phyloP scores from a whole-genome alignment of 2,797 vertebrate genomes.

The Eurystomus glaucurus region DNA sequence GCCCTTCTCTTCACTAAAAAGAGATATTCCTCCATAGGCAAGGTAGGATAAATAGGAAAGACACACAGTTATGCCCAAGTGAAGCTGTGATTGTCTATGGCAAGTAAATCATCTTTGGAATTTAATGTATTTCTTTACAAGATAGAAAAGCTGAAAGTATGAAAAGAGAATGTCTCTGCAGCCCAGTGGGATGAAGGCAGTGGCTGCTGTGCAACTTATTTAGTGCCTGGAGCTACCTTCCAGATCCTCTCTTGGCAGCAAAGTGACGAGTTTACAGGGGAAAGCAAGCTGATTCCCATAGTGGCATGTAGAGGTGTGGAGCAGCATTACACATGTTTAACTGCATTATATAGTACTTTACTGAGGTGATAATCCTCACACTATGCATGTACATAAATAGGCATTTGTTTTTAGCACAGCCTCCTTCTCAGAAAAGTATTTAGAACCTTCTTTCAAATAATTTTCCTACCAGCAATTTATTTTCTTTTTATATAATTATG shows the following conservation, averaged over 20 bases:
- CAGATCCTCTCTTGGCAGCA: neutral
- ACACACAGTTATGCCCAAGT: neutral
- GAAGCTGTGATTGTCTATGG: neutral
- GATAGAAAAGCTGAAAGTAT: conserved; percentile 16
- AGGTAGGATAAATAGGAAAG: neutral
- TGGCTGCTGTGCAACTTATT: neutral
- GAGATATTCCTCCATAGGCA: neutral
- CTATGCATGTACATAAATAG: neutral
- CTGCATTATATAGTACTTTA: neutral
- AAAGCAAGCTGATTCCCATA: neutral
- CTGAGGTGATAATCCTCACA: conserved; percentile 17
- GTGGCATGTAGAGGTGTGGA: neutral
- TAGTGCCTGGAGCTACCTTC: neutral
- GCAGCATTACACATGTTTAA: fast-evolving
- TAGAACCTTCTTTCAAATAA: neutral
- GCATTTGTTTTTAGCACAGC: neutral
- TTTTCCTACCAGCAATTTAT: neutral
- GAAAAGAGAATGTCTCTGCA: neutral
- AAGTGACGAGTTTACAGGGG: neutral
- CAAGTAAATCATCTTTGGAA: neutral
- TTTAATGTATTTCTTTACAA: neutral
- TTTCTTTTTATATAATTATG: neutral
- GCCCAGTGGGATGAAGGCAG: neutral
- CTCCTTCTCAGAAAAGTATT: conserved; percentile 16
- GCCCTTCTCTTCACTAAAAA: neutral